phyloP scores from a whole-genome alignment of 92 coral and sea anemone genomes.

The Parazoanthus darwini region DNA sequence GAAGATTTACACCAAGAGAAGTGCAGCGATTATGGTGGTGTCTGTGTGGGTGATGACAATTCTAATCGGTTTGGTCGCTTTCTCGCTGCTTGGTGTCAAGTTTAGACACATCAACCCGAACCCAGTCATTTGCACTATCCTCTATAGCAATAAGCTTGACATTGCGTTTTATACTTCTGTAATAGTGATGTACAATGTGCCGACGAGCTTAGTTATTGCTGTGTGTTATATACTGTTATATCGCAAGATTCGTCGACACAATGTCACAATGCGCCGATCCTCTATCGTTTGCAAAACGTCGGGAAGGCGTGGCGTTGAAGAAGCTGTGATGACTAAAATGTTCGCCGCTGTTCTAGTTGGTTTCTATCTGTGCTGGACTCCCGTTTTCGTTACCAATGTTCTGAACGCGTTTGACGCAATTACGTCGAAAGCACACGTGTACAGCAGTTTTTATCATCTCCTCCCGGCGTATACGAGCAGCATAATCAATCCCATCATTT shows the following conservation, averaged over 20 bases:
- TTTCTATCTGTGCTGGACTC: not conserved
- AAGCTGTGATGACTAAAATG: not conserved
- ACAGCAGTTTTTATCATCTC: slow-evolving; percentile 1
- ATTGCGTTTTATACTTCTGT: not conserved
- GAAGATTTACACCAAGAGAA: not conserved
- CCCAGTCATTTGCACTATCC: not conserved
- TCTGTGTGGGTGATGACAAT: not conserved
- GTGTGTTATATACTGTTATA: not conserved
- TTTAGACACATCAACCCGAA: not conserved
- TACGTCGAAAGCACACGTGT: not conserved
- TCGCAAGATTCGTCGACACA: slow-evolving; percentile 1
- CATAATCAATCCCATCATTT: too few species aligned
- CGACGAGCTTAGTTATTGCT: not conserved
- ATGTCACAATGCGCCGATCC: not conserved
- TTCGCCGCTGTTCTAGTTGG: not conserved
- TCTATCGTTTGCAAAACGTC: not conserved
- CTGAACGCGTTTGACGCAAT: slow-evolving; percentile 5
- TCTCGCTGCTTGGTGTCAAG: not conserved
- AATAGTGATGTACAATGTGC: not conserved
- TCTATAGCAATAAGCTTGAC: not conserved
- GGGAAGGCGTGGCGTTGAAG: not conserved
- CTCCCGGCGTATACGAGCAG: not conserved
- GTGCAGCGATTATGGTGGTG: not conserved
- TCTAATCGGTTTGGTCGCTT: not conserved
- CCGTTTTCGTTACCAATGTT: slow-evolving; percentile 2